Evolutionary conservation across 92 coral and sea anemone species (phyloP), one percentile per base, ranked within the genome.

Genomic region (Bergia sp.): DNA sequence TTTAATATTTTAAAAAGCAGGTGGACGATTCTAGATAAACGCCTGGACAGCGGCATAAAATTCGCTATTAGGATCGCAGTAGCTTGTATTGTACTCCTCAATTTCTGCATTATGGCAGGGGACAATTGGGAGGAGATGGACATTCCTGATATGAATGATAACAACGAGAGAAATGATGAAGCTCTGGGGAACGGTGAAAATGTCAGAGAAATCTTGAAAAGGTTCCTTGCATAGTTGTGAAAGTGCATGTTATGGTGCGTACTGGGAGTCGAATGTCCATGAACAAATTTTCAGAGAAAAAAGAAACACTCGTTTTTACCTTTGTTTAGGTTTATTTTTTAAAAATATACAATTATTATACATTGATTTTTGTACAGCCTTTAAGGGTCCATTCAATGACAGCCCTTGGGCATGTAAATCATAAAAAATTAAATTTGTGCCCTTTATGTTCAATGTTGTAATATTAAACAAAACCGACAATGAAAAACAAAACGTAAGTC

Each of bases 71-170:
- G 89, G 82, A 89, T 89, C 38, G 75, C 76, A 57, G 77, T 92
- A 41, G 92, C 94, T 41, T 89, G 92, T 82, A 92, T 76, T 29
- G 89, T 92, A 44, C 91, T 92, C 40, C 92, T 89, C 67, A 89
- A 89, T 79, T 89, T 92, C 58, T 92, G 91, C 83, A 73, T 86
- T 61, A 23, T 45, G 47, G 88, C 78, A 74, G 92, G 89, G 73
- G 94, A 89, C 47, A 76, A 82, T 50, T 92, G 94, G 94, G 88
- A 89, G 61, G 80, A 89, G 58, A 87, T 73, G 39, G 94, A 89
- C 49, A 71, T 64, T 38, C 86, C 67, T 55, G 88, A 89, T 41
- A 89, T 39, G 58, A 43, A 89, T 89, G 87, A 89, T 42, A 64
- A 64, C 21, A 81, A 81, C 76, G 76, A 81, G 81, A 88, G 76